These are phyloP conservation scores for Macrotus californicus DNA, from an alignment of 2,113 vertebrate genomes.

Conservation along the genomic window DNA sequence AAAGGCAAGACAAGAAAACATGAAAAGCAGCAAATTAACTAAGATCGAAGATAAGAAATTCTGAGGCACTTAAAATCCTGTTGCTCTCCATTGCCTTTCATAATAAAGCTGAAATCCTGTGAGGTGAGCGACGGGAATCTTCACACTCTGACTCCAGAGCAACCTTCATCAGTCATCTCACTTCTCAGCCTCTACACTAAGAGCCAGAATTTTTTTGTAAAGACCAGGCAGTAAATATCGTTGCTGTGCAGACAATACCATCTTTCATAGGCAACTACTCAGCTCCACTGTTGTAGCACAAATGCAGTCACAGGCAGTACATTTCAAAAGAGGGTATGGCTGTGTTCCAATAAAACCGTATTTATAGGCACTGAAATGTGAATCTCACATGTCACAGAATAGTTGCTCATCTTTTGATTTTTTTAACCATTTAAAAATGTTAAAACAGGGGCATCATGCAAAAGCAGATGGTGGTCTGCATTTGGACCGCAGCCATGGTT, in stretches of 20 bases:
- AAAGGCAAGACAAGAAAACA: neutral
- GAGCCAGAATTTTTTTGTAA: neutral
- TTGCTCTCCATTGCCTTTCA: neutral
- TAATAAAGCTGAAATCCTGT: neutral
- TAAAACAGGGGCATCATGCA: neutral
- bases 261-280: neutral
- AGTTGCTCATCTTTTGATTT: neutral
- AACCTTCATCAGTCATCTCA: neutral
- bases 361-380: neutral
- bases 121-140: neutral
- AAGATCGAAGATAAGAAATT: neutral
- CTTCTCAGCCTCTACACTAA: neutral
- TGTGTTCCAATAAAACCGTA: neutral
- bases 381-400: neutral
- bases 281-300: neutral
- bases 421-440: neutral
- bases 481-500: neutral
- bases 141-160: neutral
- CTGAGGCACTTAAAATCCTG: neutral
- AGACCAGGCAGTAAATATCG: neutral
- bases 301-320: neutral
- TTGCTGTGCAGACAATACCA: neutral
- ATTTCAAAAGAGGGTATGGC: neutral
- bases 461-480: neutral
- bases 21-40: neutral